phyloP scores from a whole-genome alignment of 2,888 invertebrate species.

The Acanthosoma haemorrhoidale region DNA sequence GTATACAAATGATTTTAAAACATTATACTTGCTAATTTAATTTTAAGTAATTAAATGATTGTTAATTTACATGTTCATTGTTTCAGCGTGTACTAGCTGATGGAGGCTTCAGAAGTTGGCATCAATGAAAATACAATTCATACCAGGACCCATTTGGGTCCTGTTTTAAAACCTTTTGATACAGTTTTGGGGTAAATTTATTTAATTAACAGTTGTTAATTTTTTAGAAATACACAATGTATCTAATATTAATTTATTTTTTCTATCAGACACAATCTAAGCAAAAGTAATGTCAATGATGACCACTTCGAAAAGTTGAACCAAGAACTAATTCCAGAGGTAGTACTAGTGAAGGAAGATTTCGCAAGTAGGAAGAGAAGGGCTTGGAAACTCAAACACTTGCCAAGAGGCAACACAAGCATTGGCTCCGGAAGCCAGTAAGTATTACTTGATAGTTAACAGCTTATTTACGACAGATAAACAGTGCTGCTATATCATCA shows the following conservation, averaged over 20 bases:
- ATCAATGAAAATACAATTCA: conserved; percentile 74
- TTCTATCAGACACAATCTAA: conserved; percentile 71
- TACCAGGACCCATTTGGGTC: conserved; percentile 88
- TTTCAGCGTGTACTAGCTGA: conserved; percentile 78
- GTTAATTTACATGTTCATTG: no score
- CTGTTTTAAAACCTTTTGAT: conserved; percentile 87
- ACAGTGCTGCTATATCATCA: no score
- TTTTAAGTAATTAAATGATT: no score
- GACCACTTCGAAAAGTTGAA: conserved; percentile 77
- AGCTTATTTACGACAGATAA: no score
- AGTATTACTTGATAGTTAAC: conserved; percentile 45
- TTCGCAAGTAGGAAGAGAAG: conserved; percentile 75
- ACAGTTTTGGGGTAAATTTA: conserved; percentile 75
- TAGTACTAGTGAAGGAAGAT: conserved; percentile 89
- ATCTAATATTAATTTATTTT: not conserved
- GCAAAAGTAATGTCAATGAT: conserved; percentile 89
- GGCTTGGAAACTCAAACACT: conserved; percentile 87
- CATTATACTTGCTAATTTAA: no score
- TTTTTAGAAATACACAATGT: not conserved
- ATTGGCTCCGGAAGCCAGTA: conserved; percentile 60
- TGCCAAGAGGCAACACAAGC: conserved; percentile 60
- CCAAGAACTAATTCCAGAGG: conserved; percentile 68
- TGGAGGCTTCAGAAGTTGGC: conserved; percentile 79
- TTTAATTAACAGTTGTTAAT: not conserved
- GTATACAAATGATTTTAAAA: no score